Conservation (phyloP, 1,140 invertebrate species). For the Pantala flavescens region DNA sequence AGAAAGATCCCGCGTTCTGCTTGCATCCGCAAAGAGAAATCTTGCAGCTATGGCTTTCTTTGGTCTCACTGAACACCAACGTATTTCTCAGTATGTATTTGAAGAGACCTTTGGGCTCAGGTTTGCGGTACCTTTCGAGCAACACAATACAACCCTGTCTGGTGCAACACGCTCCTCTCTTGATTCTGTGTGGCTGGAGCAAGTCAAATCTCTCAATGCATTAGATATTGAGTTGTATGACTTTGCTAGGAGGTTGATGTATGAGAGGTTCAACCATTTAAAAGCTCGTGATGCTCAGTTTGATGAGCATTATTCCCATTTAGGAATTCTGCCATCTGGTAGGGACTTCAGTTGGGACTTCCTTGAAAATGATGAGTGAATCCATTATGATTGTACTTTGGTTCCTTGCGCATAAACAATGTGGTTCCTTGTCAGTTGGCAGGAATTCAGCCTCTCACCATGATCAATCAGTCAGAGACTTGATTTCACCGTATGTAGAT, state of each 20-base stretch:
- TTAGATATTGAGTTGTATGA: slow-evolving; percentile 90
- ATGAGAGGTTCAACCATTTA: slow-evolving; percentile 69
- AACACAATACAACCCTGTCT: slow-evolving; percentile 80
- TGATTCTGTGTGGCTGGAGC: slow-evolving; percentile 55
- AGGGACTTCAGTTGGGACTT: slow-evolving; percentile 78
- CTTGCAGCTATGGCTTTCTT: slow-evolving; percentile 92
- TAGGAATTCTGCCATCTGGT: slow-evolving; percentile 55
- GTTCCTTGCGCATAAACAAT: too few species aligned
- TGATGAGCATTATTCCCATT: slow-evolving; percentile 62
- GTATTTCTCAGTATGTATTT: slow-evolving; percentile 91
- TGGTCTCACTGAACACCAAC: slow-evolving; percentile 91
- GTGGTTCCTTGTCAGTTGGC: too few species aligned
- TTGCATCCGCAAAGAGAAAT: slow-evolving; percentile 92
- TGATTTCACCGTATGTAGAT: too few species aligned
- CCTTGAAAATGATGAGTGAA: slow-evolving; percentile 31
- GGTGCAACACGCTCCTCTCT: slow-evolving; percentile 63
- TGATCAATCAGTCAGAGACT: too few species aligned
- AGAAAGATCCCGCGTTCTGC: slow-evolving; percentile 67
- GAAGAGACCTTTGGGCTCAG: slow-evolving; percentile 93
- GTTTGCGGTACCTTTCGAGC: slow-evolving; percentile 78
- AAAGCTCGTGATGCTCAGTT: slow-evolving; percentile 70
- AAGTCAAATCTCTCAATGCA: slow-evolving; percentile 69
- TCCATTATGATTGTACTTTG: too few species aligned
- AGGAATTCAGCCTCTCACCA: too few species aligned
- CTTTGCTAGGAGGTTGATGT: slow-evolving; percentile 82